These are phyloP conservation scores for Numida meleagris DNA, from an alignment of 2,113 vertebrate genomes.

Conservation along the genomic window DNA sequence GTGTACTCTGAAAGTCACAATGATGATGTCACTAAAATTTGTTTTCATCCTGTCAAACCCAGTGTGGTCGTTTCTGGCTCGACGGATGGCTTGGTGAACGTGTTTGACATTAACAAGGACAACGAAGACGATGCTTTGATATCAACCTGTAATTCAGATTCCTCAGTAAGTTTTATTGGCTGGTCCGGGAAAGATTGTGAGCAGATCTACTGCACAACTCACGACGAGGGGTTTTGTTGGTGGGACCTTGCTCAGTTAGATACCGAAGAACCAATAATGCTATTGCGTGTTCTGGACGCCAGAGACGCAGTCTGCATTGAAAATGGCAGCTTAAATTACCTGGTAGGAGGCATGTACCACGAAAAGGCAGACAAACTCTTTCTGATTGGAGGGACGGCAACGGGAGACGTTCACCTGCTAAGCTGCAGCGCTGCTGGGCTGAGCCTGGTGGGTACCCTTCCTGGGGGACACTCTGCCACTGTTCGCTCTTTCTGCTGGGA, in stretches of 20 bases:
- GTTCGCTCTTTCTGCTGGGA: slow-evolving; percentile 91
- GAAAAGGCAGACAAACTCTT: slow-evolving; percentile 80
- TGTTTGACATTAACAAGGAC: slow-evolving; percentile 88
- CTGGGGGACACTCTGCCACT: slow-evolving; percentile 80
- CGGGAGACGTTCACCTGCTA: slow-evolving; percentile 84
- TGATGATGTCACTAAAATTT: slow-evolving; percentile 91
- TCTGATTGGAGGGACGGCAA: slow-evolving; percentile 83
- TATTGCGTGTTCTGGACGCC: slow-evolving; percentile 79
- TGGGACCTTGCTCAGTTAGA: slow-evolving; percentile 89
- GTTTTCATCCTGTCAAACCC: slow-evolving; percentile 87
- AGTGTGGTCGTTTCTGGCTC: slow-evolving; percentile 86
- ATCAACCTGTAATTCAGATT: slow-evolving; percentile 89
- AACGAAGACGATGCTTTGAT: slow-evolving; percentile 89
- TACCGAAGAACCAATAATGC: slow-evolving; percentile 82
- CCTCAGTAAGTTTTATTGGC: slow-evolving; percentile 84
- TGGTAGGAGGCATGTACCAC: slow-evolving; percentile 88
- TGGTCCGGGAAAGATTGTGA: slow-evolving; percentile 83
- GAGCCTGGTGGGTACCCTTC: slow-evolving; percentile 75
- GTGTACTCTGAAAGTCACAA: slow-evolving; percentile 93
- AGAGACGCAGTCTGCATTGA: slow-evolving; percentile 63
- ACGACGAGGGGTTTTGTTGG: slow-evolving; percentile 91
- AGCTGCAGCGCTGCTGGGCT: slow-evolving; percentile 73
- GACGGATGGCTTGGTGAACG: slow-evolving; percentile 92
- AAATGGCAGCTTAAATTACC: slow-evolving; percentile 78
- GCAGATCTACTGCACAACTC: slow-evolving; percentile 87